A percentile compares a stretch with the other conserved stretches of the same genome.
Evolutionary conservation across 2,888 invertebrate genomes (phyloP).

Genomic region (Hedychridium roseum): DNA sequence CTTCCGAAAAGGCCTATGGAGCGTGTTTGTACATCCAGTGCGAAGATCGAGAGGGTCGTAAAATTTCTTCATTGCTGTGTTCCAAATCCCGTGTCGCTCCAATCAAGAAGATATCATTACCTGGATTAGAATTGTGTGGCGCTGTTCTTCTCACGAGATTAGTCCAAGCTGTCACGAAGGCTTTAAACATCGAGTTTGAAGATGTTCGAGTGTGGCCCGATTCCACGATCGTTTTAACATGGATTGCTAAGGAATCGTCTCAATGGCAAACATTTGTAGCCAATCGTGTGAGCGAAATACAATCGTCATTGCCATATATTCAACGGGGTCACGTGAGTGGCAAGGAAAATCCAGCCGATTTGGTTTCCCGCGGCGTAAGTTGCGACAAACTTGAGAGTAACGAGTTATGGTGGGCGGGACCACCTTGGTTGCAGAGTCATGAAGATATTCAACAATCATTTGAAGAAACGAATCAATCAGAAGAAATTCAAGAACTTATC

Average conservation of each 20-base stretch:
- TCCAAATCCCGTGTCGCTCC: constrained; percentile 30
- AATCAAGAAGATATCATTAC: constrained; percentile 12
- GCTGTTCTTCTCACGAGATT: constrained; percentile 14
- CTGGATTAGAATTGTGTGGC: constrained; percentile 14
- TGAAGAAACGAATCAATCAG: neutral
- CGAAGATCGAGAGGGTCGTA: constrained; percentile 1
- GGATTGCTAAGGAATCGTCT: constrained; percentile 4
- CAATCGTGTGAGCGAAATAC: constrained; percentile 27
- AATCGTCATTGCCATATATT: constrained; percentile 8
- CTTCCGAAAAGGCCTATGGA: constrained; percentile 10
- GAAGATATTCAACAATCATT: neutral
- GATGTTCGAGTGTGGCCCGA: constrained; percentile 10
- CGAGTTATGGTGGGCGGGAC: constrained; percentile 12
- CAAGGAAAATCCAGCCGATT: constrained; percentile 29
- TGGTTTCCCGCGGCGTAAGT: constrained; percentile 19
- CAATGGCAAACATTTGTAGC: constrained; percentile 14
- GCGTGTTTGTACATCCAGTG: constrained; percentile 11
- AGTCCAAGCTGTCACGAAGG: neutral
- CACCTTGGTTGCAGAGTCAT: constrained; percentile 4
- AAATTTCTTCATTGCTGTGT: constrained; percentile 6
- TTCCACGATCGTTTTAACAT: constrained; percentile 12
- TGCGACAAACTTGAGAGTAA: constrained; percentile 3
- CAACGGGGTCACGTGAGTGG: constrained; percentile 21
- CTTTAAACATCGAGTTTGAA: constrained; percentile 3
- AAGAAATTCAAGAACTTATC: neutral